Evolutionary conservation across 2,113 vertebrate genomes (phyloP).

Genomic region (Siniperca chuatsi): DNA sequence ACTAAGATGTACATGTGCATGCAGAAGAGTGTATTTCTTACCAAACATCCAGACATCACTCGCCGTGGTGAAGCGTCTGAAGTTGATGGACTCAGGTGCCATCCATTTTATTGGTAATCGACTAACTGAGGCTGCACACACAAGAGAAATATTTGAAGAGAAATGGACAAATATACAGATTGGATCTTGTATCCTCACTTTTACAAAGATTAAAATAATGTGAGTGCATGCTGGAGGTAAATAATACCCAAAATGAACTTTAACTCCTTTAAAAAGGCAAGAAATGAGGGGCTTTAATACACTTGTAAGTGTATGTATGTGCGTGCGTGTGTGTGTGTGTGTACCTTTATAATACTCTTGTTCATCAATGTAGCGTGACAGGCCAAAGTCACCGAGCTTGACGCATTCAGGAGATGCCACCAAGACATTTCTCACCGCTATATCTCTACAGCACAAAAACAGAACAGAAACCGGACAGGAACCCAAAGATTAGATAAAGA

Average conservation of each 20-base stretch:
- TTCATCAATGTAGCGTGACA: conserved; percentile 94
- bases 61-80: conserved; percentile 93
- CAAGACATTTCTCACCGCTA: conserved; percentile 92
- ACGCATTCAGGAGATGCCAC: conserved; percentile 90
- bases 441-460: conserved; percentile 85
- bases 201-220: background rate
- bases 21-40: conserved; percentile 69
- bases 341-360: conserved; percentile 97
- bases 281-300: background rate
- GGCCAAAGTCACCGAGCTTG: conserved; percentile 95
- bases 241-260: background rate
- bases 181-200: background rate
- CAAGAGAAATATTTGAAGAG: background rate
- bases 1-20: background rate
- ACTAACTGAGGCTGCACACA: conserved; percentile 87
- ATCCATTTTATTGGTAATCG: conserved; percentile 98
- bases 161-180: background rate
- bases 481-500: background rate
- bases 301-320: background rate
- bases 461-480: background rate
- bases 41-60: conserved; percentile 99
- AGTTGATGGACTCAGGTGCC: conserved; percentile 97
- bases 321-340: background rate
- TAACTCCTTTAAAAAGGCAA: too few relatives aligned
- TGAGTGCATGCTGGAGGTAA: background rate